Base-by-base conservation (phyloP, 2,888 invertebrate genomes). In the Archips crataeganus region DNA sequence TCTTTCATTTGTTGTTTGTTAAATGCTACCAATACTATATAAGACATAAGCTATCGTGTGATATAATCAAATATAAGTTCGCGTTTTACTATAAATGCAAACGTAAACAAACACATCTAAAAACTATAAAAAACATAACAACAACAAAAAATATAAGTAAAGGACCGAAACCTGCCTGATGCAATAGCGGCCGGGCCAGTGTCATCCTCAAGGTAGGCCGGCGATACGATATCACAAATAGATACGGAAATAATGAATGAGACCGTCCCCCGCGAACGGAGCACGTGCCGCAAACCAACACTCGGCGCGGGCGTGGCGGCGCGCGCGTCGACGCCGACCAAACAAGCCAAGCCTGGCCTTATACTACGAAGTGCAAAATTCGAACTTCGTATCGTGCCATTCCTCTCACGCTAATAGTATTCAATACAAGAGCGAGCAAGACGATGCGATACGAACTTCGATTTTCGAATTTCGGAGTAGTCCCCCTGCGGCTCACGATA, bases 401-500 rank as follows among this genome's bases (percentile, higher is more conserved):
- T n/a, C n/a, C n/a, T n/a, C n/a, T n/a, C n/a, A n/a, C n/a, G n/a
- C n/a, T n/a, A n/a, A n/a, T n/a, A n/a, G n/a, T n/a, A n/a, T n/a
- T n/a, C n/a, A n/a, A n/a, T n/a, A n/a, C n/a, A n/a, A n/a, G n/a
- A n/a, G n/a, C n/a, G n/a, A n/a, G n/a, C n/a, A n/a, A n/a, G n/a
- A n/a, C n/a, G n/a, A n/a, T n/a, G n/a, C n/a, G n/a, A n/a, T n/a
- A n/a, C n/a, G n/a, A n/a, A n/a, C n/a, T n/a, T n/a, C n/a, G n/a
- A n/a, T n/a, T n/a, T n/a, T n/a, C n/a, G n/a, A n/a, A n/a, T n/a
- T n/a, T n/a, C n/a, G n/a, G n/a, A n/a, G n/a, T n/a, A n/a, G n/a
- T n/a, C n/a, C n/a, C n/a, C n/a, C n/a, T 74, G 69, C 70, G 62
- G 32, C 71, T 62, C 75, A 81, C 81, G 79, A 67, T 80, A 81